phyloP scores from a whole-genome alignment of 1,140 invertebrate genomes.

The Lamellibrachia luymesi region DNA sequence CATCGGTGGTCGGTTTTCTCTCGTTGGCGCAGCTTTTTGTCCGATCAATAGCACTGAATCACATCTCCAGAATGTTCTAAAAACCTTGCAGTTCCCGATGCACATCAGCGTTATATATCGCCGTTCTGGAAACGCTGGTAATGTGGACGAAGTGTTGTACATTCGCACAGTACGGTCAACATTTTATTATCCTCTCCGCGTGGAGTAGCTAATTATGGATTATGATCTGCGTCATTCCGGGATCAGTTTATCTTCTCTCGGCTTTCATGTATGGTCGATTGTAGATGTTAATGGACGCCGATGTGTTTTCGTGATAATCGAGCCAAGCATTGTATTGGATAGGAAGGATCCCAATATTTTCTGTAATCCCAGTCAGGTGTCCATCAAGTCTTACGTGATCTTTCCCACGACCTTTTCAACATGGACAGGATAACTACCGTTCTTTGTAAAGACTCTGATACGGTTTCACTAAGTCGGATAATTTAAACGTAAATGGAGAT shows the following conservation, averaged over 20 bases:
- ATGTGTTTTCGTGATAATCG: neutral
- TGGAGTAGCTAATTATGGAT: neutral
- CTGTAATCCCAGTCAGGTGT: too few species aligned
- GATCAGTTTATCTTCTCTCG: neutral
- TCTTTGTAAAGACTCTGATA: too few species aligned
- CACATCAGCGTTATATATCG: neutral
- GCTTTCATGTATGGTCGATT: neutral
- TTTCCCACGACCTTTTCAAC: too few species aligned
- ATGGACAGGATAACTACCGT: too few species aligned
- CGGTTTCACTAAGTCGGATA: too few species aligned
- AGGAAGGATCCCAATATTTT: neutral
- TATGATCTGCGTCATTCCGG: neutral
- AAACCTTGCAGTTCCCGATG: neutral
- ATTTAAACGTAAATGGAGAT: too few species aligned
- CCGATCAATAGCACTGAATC: neutral
- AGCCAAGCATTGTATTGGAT: neutral
- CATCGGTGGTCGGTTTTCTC: neutral
- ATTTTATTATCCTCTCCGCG: neutral
- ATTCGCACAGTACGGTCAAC: neutral
- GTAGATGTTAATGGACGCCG: neutral
- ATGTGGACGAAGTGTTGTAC: neutral
- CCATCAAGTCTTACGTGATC: too few species aligned
- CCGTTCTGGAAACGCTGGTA: neutral
- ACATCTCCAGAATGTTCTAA: neutral
- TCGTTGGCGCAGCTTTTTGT: neutral